These are phyloP conservation scores for Speoplatyrhinus poulsoni DNA, from an alignment of 2,113 vertebrate genomes.

Conservation along the genomic window DNA sequence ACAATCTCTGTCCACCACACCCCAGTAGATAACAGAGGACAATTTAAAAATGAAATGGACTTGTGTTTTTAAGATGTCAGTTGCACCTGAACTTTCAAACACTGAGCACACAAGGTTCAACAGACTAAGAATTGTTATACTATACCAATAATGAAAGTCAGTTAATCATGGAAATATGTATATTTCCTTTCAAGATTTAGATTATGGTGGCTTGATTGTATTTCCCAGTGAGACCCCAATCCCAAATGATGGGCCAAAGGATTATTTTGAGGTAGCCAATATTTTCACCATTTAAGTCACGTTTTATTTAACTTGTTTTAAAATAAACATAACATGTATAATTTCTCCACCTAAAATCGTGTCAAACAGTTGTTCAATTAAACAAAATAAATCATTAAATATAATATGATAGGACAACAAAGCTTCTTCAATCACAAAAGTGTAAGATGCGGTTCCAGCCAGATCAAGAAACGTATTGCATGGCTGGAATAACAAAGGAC, in stretches of 20 bases:
- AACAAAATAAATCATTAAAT: neutral
- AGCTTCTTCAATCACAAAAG: neutral
- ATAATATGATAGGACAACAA: neutral
- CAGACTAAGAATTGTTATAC: constrained; percentile 48
- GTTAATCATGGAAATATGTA: constrained; percentile 52
- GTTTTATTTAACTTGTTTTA: neutral
- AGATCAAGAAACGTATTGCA: neutral
- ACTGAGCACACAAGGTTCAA: constrained; percentile 23
- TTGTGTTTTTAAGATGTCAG: constrained; percentile 4
- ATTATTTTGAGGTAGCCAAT: constrained; percentile 18
- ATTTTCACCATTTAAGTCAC: neutral
- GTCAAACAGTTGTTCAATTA: neutral
- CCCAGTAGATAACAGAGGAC: constrained; percentile 26
- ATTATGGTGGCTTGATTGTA: constrained; percentile 40
- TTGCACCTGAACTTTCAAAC: constrained; percentile 22
- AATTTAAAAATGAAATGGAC: constrained; percentile 23
- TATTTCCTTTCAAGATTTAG: constrained; percentile 59
- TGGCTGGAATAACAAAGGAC: no score
- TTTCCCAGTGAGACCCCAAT: constrained; percentile 17
- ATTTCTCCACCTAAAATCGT: neutral
- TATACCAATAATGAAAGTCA: constrained; percentile 31
- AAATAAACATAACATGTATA: neutral
- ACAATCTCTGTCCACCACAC: constrained; percentile 35
- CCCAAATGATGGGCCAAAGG: constrained; percentile 8
- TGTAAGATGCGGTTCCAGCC: neutral